A percentile compares a stretch with the other conserved stretches of the same genome.
Conservation (phyloP, 53 echinoderm and acorn worm genomes). For the Pentamera pediparva region DNA sequence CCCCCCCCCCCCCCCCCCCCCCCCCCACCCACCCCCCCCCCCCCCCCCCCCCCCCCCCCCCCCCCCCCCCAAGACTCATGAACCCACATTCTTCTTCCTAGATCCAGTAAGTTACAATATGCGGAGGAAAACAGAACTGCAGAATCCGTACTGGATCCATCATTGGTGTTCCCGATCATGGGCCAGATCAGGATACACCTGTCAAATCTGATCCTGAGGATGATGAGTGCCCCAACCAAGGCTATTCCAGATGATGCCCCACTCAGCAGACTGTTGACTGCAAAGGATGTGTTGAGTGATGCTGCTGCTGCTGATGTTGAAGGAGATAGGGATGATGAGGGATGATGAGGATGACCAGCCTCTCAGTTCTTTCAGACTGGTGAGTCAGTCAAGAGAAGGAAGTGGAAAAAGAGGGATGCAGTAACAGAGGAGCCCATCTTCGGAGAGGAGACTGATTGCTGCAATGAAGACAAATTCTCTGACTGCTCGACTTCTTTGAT, state of each 20-base stretch:
- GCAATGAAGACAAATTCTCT: conserved; percentile 7
- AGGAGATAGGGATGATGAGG: neutral
- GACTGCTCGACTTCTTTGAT: conserved; percentile 32
- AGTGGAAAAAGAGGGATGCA: neutral
- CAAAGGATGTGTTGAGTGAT: neutral
- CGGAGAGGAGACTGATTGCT: neutral
- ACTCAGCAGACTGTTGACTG: conserved; percentile 7
- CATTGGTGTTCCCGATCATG: neutral
- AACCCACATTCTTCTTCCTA: neutral
- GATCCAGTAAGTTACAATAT: neutral
- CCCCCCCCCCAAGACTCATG: no score
- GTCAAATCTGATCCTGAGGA: conserved; percentile 7
- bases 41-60: no score
- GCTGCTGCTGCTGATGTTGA: neutral
- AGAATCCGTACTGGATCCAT: neutral
- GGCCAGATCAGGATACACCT: neutral
- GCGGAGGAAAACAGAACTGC: neutral
- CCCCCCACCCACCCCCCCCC: no score
- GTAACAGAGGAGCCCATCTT: neutral
- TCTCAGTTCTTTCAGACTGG: neutral
- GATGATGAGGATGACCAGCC: conserved; percentile 15
- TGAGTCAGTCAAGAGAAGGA: neutral
- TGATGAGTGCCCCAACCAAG: neutral
- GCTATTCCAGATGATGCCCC: conserved; percentile 2
- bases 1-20: no score